Percentiles rank a stretch among this genome's conserved stretches.
phyloP scores from a whole-genome alignment of 2,888 invertebrate genomes.

The Hydropsyche betteni region DNA sequence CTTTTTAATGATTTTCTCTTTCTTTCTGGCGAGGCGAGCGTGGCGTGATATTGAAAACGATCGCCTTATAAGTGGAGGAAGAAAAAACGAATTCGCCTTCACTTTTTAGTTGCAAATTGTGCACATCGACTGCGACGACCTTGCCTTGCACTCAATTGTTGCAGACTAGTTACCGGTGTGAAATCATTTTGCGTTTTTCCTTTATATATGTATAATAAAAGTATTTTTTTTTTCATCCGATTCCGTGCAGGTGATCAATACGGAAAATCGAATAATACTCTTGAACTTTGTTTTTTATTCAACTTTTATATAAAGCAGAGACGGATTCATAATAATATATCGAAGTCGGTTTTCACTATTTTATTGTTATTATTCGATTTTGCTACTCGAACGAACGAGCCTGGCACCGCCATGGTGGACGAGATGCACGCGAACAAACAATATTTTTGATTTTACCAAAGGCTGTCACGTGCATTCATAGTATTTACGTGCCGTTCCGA shows the following conservation, averaged over 20 bases:
- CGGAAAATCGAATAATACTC: too few relatives aligned
- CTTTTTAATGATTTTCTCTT: slow-evolving; percentile 26
- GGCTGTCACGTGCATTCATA: background rate
- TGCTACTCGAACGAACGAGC: slow-evolving; percentile 21
- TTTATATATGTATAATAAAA: too few relatives aligned
- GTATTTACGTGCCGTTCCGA: background rate
- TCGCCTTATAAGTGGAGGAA: slow-evolving; percentile 7
- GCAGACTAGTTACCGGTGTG: too few relatives aligned
- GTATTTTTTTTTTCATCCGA: too few relatives aligned
- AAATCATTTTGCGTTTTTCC: too few relatives aligned
- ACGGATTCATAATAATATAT: too few relatives aligned
- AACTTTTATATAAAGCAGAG: too few relatives aligned
- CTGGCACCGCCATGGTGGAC: slow-evolving; percentile 30
- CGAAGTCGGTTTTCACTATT: too few relatives aligned
- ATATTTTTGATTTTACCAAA: slow-evolving; percentile 18
- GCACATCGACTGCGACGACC: background rate
- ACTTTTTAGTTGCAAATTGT: slow-evolving; percentile 35
- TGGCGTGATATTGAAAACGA: slow-evolving; percentile 39
- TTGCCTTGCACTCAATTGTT: too few relatives aligned
- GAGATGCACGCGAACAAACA: slow-evolving; percentile 33
- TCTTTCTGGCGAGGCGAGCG: slow-evolving; percentile 10
- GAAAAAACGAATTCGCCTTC: slow-evolving; percentile 31
- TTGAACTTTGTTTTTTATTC: too few relatives aligned
- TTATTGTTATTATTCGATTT: slow-evolving; percentile 23
- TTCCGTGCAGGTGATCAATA: too few relatives aligned